A percentile compares a stretch with the other conserved stretches of the same genome.
Evolutionary conservation across 2,888 invertebrate genomes (phyloP).

Genomic region (Gryllus longicercus): DNA sequence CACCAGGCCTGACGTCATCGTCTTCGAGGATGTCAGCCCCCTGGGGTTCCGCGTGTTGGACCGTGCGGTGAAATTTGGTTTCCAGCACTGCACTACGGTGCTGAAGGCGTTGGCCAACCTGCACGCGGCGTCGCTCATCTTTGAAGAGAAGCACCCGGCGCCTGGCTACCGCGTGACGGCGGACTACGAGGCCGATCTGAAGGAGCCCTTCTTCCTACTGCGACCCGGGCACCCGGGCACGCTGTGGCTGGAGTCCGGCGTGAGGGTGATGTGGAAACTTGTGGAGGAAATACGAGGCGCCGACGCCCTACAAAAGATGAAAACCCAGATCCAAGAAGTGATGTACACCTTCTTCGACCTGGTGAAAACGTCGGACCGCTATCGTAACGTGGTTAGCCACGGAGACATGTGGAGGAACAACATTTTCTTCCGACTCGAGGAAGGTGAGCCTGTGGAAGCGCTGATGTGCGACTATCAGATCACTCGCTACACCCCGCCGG

Average conservation of each 20-base stretch:
- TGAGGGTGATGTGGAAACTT: not conserved
- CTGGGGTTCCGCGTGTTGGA: not conserved
- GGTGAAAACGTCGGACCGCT: not conserved
- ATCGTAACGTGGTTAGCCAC: not conserved
- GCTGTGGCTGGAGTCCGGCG: not conserved
- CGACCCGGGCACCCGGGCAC: not conserved
- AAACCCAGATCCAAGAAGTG: not conserved
- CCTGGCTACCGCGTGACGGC: not conserved
- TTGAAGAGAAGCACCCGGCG: not conserved
- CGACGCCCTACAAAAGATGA: not conserved
- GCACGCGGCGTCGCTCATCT: not conserved
- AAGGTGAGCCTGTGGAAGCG: not conserved
- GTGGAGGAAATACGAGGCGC: not conserved
- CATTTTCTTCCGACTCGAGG: not conserved
- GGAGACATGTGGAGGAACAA: not conserved
- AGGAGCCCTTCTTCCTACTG: not conserved
- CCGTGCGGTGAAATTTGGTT: not conserved
- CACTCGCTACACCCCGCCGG: conserved; percentile 18
- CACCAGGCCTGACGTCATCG: not conserved
- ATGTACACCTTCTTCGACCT: not conserved
- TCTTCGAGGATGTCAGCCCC: not conserved
- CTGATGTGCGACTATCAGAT: conserved; percentile 22
- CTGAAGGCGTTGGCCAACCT: conserved; percentile 18
- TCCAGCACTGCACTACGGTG: not conserved
- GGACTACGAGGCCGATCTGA: not conserved